Evolutionary conservation across 2,888 invertebrate species (phyloP), one percentile per base, ranked within the genome.

Genomic region (Neria commutata): DNA sequence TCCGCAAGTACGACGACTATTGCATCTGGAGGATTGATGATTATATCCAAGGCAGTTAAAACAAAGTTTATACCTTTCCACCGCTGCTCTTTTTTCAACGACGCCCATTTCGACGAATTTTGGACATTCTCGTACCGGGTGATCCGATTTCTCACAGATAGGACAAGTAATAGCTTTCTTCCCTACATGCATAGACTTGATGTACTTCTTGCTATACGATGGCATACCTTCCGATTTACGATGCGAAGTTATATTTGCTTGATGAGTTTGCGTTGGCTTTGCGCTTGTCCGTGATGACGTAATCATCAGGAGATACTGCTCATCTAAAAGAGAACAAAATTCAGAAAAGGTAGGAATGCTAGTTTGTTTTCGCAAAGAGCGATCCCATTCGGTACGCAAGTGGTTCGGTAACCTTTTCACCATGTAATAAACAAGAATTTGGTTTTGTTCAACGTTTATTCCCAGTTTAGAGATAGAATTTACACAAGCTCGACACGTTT

Each of bases 1-100:
- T 6, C 8, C 11, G 26, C 51, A 55, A 11, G 8, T 60, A n/a
- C 56, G 42, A n/a, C 26, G 37, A 48, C 60, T 56, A 46, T 46
- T 59, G 16, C 54, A 59, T n/a, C 54, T 54, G 21, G 23, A 34
- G 2, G 37, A 45, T 2, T 4, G 6, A 21, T 58, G 54, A 45
- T 58, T 54, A 26, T 54, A 46, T 10, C 58, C 45, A 3, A 54
- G 17, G 24, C 60, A 60, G 45, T 60, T 56, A 19, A 49, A 53
- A 19, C 53, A 56, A 23, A 42, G 21, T 42, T 53, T 56, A 21
- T 33, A 42, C 17, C 49, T 48, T 26, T 56, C 52, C 14, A 55
- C 47, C 1, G 45, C 40, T 14, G n/a, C n/a, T 2, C 26, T 29
- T 19, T 24, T 26, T 37, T 37, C 37, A 14, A n/a, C n/a, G 6